Evolutionary conservation across 2,888 invertebrate species (phyloP), one percentile per base, ranked within the genome.

Genomic region (Epinotia brunnichana): DNA sequence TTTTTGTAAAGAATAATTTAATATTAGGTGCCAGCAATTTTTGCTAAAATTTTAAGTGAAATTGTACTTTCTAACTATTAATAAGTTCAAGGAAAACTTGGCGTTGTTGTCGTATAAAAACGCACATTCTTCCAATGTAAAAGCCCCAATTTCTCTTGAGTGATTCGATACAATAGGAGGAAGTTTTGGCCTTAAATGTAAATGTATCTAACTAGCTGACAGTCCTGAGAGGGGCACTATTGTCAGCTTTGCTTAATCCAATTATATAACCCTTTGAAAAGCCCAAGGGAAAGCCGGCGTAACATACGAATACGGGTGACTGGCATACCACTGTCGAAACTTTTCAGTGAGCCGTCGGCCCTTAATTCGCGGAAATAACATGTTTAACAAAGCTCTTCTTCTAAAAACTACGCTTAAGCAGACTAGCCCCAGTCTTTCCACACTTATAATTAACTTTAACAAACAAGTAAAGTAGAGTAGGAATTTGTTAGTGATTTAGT

Each of bases 231-330:
- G 72, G 56, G 67, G 35, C 57, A 41, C 73, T 66, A 69, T 63
- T 73, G 77, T 76, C 76, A 80, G 78, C 78, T 78, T 75, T 78
- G 75, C 69, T 75, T 82, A 80, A 85, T 84, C 80, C 82, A 85
- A 85, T 86, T 85, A 83, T 81, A 80, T 80, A 78, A 81, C 81
- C 81, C 81, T 83, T 80, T 74, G 63, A 77, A 77, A 78, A 81
- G 77, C 76, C 78, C 62, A 74, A 67, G 74, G 73, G 75, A 73
- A 73, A 77, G 76, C 79, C 77, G 77, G 76, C 74, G 64, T 59
- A 74, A 70, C 74, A 70, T 69, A 64, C 73, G 67, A 56, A 57
- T 51, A 62, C 59, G 51, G 53, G 63, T 19, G 57, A 62, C 51
- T 60, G 68, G 57, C 57, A 62, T 51, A 24, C 51, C 51, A 63